Percentiles rank a stretch among this genome's conserved stretches.
Evolutionary conservation across 2,113 vertebrate species (phyloP).

Genomic region (Chaetura pelagica): DNA sequence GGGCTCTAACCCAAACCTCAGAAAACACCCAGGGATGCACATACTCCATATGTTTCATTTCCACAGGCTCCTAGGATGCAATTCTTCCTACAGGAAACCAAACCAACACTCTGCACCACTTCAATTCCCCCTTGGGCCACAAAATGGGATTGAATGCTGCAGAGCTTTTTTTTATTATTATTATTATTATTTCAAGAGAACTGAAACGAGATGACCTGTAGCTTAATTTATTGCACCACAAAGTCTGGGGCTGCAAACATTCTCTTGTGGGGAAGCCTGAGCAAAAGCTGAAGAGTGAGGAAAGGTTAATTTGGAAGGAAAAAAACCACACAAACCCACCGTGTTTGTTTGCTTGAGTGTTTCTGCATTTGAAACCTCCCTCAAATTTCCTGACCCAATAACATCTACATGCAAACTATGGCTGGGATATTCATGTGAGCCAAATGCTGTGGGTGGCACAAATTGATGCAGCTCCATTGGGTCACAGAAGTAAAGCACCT

Average conservation of each 20-base stretch:
- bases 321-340: neutral
- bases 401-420: neutral
- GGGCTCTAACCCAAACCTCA: slow-evolving; percentile 2
- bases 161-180: neutral
- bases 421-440: neutral
- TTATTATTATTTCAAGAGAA: neutral
- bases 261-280: neutral
- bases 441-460: neutral
- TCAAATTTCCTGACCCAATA: neutral
- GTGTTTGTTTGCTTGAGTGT: neutral
- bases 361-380: neutral
- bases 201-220: neutral
- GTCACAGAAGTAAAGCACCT: neutral
- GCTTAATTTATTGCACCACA: neutral
- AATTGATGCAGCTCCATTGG: neutral
- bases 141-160: neutral
- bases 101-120: neutral
- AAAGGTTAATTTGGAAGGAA: neutral
- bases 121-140: neutral
- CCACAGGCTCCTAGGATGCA: neutral
- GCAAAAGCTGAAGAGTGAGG: neutral
- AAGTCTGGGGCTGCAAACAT: neutral
- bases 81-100: neutral
- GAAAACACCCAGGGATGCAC: neutral
- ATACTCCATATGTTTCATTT: neutral